Evolutionary conservation across 2,888 invertebrate genomes (phyloP).

Genomic region (Morpho achilles): DNA sequence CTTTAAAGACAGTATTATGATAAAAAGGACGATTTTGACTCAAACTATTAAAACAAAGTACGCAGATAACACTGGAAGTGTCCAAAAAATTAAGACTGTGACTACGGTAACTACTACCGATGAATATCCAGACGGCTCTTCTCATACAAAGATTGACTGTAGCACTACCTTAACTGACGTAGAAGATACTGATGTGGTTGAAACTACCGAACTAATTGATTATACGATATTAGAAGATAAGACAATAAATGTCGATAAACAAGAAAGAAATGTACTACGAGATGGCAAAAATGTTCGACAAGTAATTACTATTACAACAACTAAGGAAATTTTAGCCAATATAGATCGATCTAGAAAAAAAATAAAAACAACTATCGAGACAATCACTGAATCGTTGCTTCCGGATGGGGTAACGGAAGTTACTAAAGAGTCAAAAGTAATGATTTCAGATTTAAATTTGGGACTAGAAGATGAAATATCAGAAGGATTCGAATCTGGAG

Average conservation of each 20-base stretch:
- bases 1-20: slow-evolving; percentile 41
- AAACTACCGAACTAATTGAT: slow-evolving; percentile 49
- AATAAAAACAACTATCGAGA: slow-evolving; percentile 60
- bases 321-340: slow-evolving; percentile 54
- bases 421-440: slow-evolving; percentile 62
- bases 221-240: slow-evolving; percentile 52
- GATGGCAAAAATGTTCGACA: slow-evolving; percentile 57
- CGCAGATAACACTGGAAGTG: slow-evolving; percentile 44
- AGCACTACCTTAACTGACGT: slow-evolving; percentile 60
- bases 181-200: slow-evolving; percentile 37
- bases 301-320: slow-evolving; percentile 58
- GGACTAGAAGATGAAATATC: slow-evolving; percentile 37
- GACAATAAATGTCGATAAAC: slow-evolving; percentile 47
- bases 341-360: slow-evolving; percentile 55
- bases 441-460: slow-evolving; percentile 50
- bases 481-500: slow-evolving; percentile 42
- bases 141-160: slow-evolving; percentile 59
- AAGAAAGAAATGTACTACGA: slow-evolving; percentile 48
- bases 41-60: slow-evolving; percentile 56
- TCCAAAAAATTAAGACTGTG: slow-evolving; percentile 59
- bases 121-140: slow-evolving; percentile 68
- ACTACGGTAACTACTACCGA: slow-evolving; percentile 62
- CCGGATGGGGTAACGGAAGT: slow-evolving; percentile 63
- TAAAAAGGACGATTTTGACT: slow-evolving; percentile 57
- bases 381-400: slow-evolving; percentile 55